These are phyloP conservation scores for Ellobius talpinus DNA, from an alignment of 2,113 vertebrate genomes.

Conservation along the genomic window DNA sequence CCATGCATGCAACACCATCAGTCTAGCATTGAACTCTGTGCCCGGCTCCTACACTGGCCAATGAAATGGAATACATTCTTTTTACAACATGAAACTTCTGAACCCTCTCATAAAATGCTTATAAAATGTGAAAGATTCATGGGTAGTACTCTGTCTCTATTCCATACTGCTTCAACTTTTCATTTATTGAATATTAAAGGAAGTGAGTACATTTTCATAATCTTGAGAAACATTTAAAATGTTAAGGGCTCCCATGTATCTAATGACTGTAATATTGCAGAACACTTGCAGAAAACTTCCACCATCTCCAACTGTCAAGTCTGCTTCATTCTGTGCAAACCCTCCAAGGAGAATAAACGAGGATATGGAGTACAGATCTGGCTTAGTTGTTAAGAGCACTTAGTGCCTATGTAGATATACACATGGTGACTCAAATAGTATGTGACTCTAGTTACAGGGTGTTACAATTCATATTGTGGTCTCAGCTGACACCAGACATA, in stretches of 20 bases:
- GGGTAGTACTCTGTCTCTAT: background rate
- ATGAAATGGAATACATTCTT: background rate
- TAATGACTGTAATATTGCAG: background rate
- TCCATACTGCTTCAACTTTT: background rate
- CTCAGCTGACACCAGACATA: background rate
- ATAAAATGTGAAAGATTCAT: background rate
- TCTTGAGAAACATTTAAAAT: background rate
- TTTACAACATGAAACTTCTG: background rate
- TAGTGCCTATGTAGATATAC: background rate
- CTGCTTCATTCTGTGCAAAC: background rate
- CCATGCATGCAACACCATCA: fast-evolving
- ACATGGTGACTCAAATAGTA: background rate
- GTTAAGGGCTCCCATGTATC: background rate
- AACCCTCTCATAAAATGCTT: background rate
- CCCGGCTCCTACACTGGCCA: background rate
- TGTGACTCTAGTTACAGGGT: background rate
- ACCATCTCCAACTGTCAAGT: no score
- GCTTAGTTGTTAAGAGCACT: background rate
- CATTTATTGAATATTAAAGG: background rate
- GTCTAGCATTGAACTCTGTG: background rate
- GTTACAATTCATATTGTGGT: background rate
- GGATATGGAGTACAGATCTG: background rate
- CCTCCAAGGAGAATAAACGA: background rate
- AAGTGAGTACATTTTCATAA: background rate
- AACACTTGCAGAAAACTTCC: fast-evolving